phyloP scores from a whole-genome alignment of 2,888 invertebrate genomes.

The Penaeus monodon region DNA sequence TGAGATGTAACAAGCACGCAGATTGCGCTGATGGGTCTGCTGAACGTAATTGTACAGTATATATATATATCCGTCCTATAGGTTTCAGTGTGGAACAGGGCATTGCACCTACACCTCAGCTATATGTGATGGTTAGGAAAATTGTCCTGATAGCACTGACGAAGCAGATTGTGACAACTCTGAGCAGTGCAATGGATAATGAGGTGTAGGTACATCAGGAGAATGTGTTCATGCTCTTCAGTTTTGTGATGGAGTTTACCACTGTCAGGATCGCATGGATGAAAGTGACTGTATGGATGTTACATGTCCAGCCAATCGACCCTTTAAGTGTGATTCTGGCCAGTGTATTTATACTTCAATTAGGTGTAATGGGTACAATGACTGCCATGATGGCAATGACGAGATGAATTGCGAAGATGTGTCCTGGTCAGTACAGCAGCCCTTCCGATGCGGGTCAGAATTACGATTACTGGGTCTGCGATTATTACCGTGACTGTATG shows the following conservation, averaged over 20 bases:
- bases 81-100: background rate
- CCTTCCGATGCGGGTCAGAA: background rate
- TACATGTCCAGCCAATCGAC: background rate
- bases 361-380: background rate
- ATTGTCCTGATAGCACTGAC: conserved; percentile 5
- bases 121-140: background rate
- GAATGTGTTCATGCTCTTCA: background rate
- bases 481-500: background rate
- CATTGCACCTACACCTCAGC: background rate
- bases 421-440: background rate
- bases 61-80: background rate
- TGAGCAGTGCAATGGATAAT: no score
- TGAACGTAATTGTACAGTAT: background rate
- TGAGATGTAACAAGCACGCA: background rate
- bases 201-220: background rate
- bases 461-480: background rate
- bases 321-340: background rate
- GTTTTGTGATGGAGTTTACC: background rate
- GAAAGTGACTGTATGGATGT: background rate
- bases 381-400: conserved; percentile 7
- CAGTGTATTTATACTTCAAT: background rate
- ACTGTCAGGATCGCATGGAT: background rate
- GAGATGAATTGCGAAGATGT: background rate
- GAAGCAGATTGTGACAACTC: background rate
- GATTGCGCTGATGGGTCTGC: conserved; percentile 15